A percentile compares a stretch with the other conserved stretches of the same genome.
These are phyloP conservation scores for Hypena proboscidalis DNA, from an alignment of 2,888 invertebrate genomes.

Conservation along the genomic window DNA sequence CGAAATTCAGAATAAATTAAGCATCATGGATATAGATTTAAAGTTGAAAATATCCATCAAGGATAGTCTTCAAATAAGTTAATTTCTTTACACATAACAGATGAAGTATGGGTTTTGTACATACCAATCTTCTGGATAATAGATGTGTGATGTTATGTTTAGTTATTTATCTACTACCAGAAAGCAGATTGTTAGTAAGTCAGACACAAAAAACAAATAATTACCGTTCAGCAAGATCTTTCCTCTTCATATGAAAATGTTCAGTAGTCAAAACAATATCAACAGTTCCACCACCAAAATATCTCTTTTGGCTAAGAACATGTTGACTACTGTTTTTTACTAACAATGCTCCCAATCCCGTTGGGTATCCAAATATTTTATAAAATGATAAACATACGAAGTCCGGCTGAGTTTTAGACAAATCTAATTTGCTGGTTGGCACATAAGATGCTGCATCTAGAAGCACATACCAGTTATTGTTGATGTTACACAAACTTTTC, in stretches of 20 bases:
- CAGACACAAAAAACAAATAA: not conserved
- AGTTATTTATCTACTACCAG: no score
- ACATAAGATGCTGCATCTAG: conserved; percentile 95
- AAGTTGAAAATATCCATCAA: no score
- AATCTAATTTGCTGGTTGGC: conserved; percentile 91
- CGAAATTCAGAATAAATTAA: no score
- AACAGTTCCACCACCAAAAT: conserved; percentile 98
- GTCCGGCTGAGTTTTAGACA: conserved; percentile 90
- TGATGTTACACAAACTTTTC: conserved; percentile 65
- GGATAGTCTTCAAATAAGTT: no score
- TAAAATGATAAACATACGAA: conserved; percentile 97
- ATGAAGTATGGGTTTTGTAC: no score
- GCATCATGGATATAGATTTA: no score
- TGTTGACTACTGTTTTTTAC: conserved; percentile 88
- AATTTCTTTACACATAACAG: no score
- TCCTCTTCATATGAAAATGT: conserved; percentile 89
- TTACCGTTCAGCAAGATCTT: conserved; percentile 90
- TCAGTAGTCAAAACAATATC: conserved; percentile 91
- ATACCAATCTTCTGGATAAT: no score
- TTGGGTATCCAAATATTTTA: conserved; percentile 98
- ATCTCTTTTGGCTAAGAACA: conserved; percentile 87
- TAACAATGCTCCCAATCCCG: conserved; percentile 96
- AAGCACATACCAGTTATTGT: conserved; percentile 89
- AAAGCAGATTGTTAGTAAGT: not conserved
- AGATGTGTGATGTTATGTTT: no score